Percentiles rank a stretch among this genome's conserved stretches.
Conservation (phyloP, 2,113 vertebrate genomes). For the Chiloscyllium plagiosum region DNA sequence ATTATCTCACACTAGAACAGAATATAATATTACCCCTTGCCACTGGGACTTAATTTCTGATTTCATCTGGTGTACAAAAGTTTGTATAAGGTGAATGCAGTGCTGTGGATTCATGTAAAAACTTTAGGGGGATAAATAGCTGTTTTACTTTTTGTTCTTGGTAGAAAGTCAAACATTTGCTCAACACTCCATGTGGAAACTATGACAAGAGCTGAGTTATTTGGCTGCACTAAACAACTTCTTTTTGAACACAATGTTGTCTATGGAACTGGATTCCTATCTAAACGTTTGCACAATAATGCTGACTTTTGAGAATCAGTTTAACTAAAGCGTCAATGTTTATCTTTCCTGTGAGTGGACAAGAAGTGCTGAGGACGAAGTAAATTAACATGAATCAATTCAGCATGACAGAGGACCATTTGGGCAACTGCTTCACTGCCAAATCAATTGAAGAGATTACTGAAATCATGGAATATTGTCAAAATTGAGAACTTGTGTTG, state of each 20-base stretch:
- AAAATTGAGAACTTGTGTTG: neutral
- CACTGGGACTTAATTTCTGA: neutral
- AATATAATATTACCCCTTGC: neutral
- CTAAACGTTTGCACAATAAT: neutral
- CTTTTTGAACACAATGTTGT: neutral
- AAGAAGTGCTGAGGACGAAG: neutral
- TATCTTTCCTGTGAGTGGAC: neutral
- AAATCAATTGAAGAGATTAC: neutral
- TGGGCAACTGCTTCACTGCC: neutral
- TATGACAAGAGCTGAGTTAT: neutral
- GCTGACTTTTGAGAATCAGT: conserved; percentile 18
- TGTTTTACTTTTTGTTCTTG: neutral
- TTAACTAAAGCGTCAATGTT: neutral
- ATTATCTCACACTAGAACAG: neutral
- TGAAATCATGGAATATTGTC: neutral
- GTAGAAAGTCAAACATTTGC: neutral
- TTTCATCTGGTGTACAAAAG: neutral
- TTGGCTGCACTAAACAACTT: neutral
- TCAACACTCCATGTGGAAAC: neutral
- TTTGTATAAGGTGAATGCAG: neutral
- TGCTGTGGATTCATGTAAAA: too few species aligned
- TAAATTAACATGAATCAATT: neutral
- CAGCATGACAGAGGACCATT: neutral
- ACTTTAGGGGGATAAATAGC: neutral
- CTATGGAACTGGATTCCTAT: neutral